Evolutionary conservation across 2,797 vertebrate species (phyloP).

Genomic region (Lutjanus campechanus): DNA sequence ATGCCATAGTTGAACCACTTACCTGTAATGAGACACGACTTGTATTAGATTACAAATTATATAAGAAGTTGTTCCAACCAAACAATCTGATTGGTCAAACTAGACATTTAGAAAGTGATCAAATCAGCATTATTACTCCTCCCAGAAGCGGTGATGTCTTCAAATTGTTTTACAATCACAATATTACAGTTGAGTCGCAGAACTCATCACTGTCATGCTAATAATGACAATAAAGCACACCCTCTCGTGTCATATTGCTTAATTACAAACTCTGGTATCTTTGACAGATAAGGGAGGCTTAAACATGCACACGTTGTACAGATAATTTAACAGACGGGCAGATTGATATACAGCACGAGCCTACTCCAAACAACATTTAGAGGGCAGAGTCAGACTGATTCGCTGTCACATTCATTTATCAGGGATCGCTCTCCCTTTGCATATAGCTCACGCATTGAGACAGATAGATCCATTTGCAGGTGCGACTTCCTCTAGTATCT

Average conservation of each 20-base stretch:
- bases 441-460: slow-evolving; percentile 45
- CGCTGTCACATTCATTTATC: slow-evolving; percentile 53
- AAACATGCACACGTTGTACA: not conserved
- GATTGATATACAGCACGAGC: slow-evolving; percentile 14
- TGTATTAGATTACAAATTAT: slow-evolving; percentile 39
- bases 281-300: slow-evolving; percentile 3
- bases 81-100: no score
- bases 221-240: no score
- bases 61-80: no score
- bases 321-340: slow-evolving; percentile 28
- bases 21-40: slow-evolving; percentile 84
- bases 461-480: slow-evolving; percentile 63
- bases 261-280: not conserved
- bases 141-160: no score
- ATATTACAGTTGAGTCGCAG: no score
- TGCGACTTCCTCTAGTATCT: slow-evolving; percentile 55
- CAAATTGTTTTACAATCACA: no score
- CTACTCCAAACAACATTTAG: slow-evolving; percentile 44
- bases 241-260: no score
- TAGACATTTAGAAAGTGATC: no score
- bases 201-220: no score
- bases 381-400: slow-evolving; percentile 39
- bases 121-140: no score
- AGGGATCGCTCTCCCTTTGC: slow-evolving; percentile 43
- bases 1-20: slow-evolving; percentile 99